These are phyloP conservation scores for Campylorhamphus procurvoides DNA, from an alignment of 2,113 vertebrate species.

Conservation along the genomic window DNA sequence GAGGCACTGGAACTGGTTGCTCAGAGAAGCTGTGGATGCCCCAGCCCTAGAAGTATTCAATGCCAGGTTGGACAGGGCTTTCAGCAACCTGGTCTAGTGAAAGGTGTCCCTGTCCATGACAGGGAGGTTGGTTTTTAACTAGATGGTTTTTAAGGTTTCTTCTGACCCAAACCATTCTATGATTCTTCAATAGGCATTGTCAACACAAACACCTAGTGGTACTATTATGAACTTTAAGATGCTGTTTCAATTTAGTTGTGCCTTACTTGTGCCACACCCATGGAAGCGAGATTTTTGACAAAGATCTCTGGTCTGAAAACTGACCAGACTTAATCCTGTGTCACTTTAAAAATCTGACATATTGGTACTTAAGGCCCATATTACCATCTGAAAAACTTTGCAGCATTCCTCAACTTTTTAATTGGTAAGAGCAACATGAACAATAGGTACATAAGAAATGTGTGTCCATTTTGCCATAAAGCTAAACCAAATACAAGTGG, in stretches of 20 bases:
- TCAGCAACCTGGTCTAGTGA: background rate
- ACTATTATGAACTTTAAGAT: background rate
- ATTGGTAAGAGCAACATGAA: background rate
- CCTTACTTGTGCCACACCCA: background rate
- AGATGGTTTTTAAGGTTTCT: background rate
- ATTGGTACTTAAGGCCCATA: background rate
- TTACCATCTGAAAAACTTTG: background rate
- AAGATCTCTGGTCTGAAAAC: background rate
- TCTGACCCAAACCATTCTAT: background rate
- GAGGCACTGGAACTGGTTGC: background rate
- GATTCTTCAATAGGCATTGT: background rate
- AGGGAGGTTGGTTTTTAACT: background rate
- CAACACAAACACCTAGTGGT: background rate
- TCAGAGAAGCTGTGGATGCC: background rate
- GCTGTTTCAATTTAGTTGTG: background rate
- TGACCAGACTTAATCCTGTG: background rate
- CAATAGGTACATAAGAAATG: accelerated
- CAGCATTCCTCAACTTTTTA: background rate
- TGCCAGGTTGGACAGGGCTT: background rate
- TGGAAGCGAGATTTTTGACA: background rate
- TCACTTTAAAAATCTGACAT: background rate
- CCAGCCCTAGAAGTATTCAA: background rate
- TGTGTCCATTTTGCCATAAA: background rate
- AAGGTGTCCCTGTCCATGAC: background rate
- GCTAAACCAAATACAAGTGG: background rate